Evolutionary conservation across 2,797 vertebrate genomes (phyloP), one percentile per base, ranked within the genome.

Genomic region (Cacajao melanocephalus): DNA sequence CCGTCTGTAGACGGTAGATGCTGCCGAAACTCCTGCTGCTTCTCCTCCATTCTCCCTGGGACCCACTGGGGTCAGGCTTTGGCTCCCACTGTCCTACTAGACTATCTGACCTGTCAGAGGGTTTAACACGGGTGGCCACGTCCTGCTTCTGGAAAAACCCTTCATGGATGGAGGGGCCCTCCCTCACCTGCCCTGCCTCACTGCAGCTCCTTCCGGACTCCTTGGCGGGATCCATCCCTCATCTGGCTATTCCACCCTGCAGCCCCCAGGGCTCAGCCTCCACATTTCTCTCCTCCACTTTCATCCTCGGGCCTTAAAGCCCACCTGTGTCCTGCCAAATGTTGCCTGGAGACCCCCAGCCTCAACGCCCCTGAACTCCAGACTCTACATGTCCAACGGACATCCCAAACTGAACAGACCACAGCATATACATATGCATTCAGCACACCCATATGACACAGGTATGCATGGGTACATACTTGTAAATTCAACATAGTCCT

Each of bases 81-180:
- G 46, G 46, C 28, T 30, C 14, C 36, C 39, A 8, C 30, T 1
- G 0, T 46, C 20, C 36, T 14, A 11, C 36, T 22, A 86, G 11
- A 44, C n/a, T 33, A 6, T 61, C 36, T 70, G n/a, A 36, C 20
- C 81, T 11, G 5, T 44, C 4, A 28, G 20, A 33, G 30, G 17
- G 24, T 26, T 76, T 44, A 46, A 6, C 9, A 3, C 0, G 0
- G 39, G 17, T 0, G 0, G 2, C 8, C 22, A 48, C 1, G 13
- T 33, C 44, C 22, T 64, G 17, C 9, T n/a, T 70, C 48, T 46
- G 30, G 46, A n/a, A 39, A 81, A 13, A 22, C 41, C 24, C 8
- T 20, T 57, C 20, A 58, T 2, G 46, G 46, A 22, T 50, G 30
- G 19, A n/a, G 48, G 12, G n/a, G 48, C 3, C 52, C 41, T 6